Conservation (phyloP, 2,797 vertebrate genomes). For the Apogon hyalosoma region DNA sequence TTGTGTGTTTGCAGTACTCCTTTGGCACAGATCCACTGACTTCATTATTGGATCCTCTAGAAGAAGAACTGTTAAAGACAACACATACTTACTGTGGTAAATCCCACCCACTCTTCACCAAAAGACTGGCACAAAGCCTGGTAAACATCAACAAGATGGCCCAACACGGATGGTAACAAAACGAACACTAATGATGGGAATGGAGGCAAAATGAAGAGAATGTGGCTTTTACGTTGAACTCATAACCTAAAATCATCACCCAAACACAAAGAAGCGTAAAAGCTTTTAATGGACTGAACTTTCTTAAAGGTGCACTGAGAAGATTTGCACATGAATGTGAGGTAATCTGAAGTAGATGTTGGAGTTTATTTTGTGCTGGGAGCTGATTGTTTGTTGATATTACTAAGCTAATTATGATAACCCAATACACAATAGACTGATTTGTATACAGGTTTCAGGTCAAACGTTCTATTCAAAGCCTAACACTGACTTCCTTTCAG, state of each 20-base stretch:
- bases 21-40: slow-evolving; percentile 87
- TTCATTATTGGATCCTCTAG: slow-evolving; percentile 86
- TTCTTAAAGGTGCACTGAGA: too few relatives aligned
- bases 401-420: too few relatives aligned
- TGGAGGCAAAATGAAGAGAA: not conserved
- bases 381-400: too few relatives aligned
- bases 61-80: slow-evolving; percentile 87
- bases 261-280: not conserved
- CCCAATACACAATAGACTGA: too few relatives aligned
- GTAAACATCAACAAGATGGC: slow-evolving; percentile 63
- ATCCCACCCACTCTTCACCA: slow-evolving; percentile 87
- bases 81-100: slow-evolving; percentile 91
- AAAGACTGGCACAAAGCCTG: slow-evolving; percentile 82
- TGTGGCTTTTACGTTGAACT: not conserved
- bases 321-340: too few relatives aligned
- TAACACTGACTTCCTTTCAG: too few relatives aligned
- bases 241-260: not conserved
- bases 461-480: too few relatives aligned
- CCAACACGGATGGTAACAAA: slow-evolving; percentile 13
- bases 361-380: too few relatives aligned
- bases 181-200: not conserved
- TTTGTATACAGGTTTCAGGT: too few relatives aligned
- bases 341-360: too few relatives aligned
- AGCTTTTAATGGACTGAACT: not conserved
- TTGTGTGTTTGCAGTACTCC: slow-evolving; percentile 81